phyloP scores from a whole-genome alignment of 64 coral and sea anemone species.

The Dendronephthya gigantea region DNA sequence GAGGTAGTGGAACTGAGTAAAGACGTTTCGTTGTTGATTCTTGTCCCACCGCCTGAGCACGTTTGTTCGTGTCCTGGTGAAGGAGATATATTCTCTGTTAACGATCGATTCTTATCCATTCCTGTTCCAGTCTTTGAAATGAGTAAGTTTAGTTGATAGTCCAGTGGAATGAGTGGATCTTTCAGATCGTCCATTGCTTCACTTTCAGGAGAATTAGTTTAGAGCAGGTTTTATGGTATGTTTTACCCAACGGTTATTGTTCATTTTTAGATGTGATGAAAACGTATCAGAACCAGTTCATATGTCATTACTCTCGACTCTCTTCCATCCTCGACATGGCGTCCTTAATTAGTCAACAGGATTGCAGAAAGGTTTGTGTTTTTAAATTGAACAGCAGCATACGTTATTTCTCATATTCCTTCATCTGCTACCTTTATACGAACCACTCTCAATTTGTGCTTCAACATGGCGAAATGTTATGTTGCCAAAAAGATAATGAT shows the following conservation, averaged over 20 bases:
- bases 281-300: constrained; percentile 85
- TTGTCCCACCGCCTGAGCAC: constrained; percentile 78
- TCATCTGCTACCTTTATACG: background rate
- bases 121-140: constrained; percentile 98
- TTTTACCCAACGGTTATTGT: background rate
- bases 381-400: background rate
- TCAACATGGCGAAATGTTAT: background rate
- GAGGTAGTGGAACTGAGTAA: constrained; percentile 96
- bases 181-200: background rate
- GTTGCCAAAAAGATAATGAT: background rate
- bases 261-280: constrained; percentile 76
- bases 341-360: constrained; percentile 76
- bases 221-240: too few relatives aligned
- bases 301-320: constrained; percentile 90
- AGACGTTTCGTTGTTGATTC: constrained; percentile 86
- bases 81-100: constrained; percentile 46
- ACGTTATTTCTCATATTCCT: background rate
- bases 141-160: constrained; percentile 54
- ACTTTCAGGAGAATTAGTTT: background rate
- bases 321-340: constrained; percentile 98
- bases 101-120: constrained; percentile 65
- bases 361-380: constrained; percentile 64
- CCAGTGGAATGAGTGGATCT: background rate
- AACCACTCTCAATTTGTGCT: background rate
- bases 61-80: constrained; percentile 87